Percentiles rank a stretch among this genome's conserved stretches.
These are phyloP conservation scores for Macrosteles quadrilineatus DNA, from an alignment of 1,140 invertebrate genomes.

Conservation along the genomic window DNA sequence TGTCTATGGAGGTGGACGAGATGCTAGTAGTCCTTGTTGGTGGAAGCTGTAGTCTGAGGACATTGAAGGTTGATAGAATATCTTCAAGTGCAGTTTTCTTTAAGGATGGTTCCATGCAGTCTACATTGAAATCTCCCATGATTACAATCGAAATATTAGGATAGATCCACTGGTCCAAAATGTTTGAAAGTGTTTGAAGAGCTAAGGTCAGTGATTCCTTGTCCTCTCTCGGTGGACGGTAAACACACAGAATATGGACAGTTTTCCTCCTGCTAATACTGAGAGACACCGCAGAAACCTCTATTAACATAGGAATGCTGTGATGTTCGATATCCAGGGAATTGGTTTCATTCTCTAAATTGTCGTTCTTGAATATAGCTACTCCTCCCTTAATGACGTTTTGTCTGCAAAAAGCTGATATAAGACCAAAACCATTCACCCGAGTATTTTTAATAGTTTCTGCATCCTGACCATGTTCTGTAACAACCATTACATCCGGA, in stretches of 20 bases:
- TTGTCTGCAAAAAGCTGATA: neutral
- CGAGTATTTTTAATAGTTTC: neutral
- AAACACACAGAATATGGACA: neutral
- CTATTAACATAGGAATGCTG: neutral
- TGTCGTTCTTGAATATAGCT: neutral
- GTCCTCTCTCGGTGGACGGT: neutral
- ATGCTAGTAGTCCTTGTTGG: too few relatives aligned
- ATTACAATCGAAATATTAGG: too few relatives aligned
- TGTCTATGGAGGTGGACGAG: too few relatives aligned
- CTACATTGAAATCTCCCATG: too few relatives aligned
- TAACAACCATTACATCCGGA: neutral
- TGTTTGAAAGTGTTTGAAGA: too few relatives aligned
- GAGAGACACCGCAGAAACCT: neutral
- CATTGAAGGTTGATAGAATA: too few relatives aligned
- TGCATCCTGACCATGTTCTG: neutral
- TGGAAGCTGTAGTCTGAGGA: too few relatives aligned
- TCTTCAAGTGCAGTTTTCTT: too few relatives aligned
- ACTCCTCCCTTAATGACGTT: neutral
- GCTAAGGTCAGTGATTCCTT: too few relatives aligned
- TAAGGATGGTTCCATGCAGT: too few relatives aligned
- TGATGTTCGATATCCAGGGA: neutral
- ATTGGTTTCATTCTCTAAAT: neutral
- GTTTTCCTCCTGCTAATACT: neutral
- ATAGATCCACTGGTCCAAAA: too few relatives aligned
- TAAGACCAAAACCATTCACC: neutral